Conservation (phyloP, 2,888 invertebrate genomes). For the Gymnocheta viridis region DNA sequence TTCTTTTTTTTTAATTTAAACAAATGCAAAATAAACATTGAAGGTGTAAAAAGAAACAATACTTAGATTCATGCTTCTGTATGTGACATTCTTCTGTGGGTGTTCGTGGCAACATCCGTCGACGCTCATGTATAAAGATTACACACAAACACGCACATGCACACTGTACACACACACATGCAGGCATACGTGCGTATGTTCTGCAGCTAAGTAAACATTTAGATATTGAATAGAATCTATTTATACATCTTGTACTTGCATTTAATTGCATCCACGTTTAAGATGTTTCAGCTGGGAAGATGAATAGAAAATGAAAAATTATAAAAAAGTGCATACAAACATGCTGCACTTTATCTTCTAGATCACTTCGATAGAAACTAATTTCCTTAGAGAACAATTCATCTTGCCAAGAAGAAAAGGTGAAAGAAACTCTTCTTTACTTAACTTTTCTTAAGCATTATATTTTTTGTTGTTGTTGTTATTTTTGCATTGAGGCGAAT, state of each 20-base stretch:
- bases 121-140: slow-evolving; percentile 30
- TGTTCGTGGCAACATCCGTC: slow-evolving; percentile 4
- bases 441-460: slow-evolving; percentile 43
- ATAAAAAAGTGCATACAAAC: slow-evolving; percentile 29
- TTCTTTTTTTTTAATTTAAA: slow-evolving; percentile 32
- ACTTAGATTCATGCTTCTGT: not conserved
- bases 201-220: slow-evolving; percentile 38
- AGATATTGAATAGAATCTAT: slow-evolving; percentile 44
- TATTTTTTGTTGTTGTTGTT: not conserved
- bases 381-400: slow-evolving; percentile 68
- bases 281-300: slow-evolving; percentile 31
- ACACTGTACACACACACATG: not conserved
- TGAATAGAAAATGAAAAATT: slow-evolving; percentile 21
- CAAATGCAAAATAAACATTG: slow-evolving; percentile 59
- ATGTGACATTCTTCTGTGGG: not conserved
- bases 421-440: slow-evolving; percentile 55
- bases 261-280: slow-evolving; percentile 59
- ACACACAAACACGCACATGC: not conserved
- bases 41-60: slow-evolving; percentile 61
- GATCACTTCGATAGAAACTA: slow-evolving; percentile 64
- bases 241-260: slow-evolving; percentile 9
- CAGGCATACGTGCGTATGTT: not conserved
- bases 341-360: slow-evolving; percentile 63
- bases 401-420: slow-evolving; percentile 58
- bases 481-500: slow-evolving; percentile 19